Evolutionary conservation across 2,888 invertebrate genomes (phyloP), one percentile per base, ranked within the genome.

Genomic region (Hipparchia sbordonii): DNA sequence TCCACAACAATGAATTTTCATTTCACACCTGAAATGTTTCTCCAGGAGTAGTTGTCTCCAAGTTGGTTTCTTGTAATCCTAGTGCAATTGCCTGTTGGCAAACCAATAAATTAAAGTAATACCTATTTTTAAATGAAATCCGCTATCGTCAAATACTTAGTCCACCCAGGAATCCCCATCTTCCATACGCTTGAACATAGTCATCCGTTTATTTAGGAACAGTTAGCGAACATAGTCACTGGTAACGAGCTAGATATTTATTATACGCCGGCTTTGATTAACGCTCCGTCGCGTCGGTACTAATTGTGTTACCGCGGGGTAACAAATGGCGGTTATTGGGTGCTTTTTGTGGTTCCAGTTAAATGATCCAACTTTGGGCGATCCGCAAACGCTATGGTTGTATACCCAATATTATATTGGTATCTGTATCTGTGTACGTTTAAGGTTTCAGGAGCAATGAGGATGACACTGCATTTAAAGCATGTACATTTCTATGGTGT

Each of bases 211-310:
- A 63, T 63, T 63, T 48, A 48, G 48, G 48, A 13, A 48, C 62
- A 9, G 13, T 63, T 48, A 63, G 39, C 60, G 63, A 48, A 10
- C 13, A 23, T 23, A 6, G 62, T 46, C n/a, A 39, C 60, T 45
- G 62, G 62, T 7, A 7, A 62, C 9, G 48, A 63, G 12, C 7
- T 1, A 5, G 39, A 8, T 48, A 48, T 48, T 63, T 51, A 63
- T 63, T 48, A 23, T 63, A 48, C 4, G n/a, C n/a, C n/a, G 6
- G 10, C 63, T 48, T 63, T 63, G 63, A 63, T 63, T 48, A 63
- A 63, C 63, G 63, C 48, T 5, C 63, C 13, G 23, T 9, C 48
- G 13, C 13, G 23, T 9, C 48, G 13, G 9, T 13, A 48, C 13
- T 48, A 48, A 62, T 48, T 9, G 63, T 48, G 63, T 10, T 2